Base-by-base conservation (phyloP, 2,113 vertebrate species). In the Budorcas taxicolor region DNA sequence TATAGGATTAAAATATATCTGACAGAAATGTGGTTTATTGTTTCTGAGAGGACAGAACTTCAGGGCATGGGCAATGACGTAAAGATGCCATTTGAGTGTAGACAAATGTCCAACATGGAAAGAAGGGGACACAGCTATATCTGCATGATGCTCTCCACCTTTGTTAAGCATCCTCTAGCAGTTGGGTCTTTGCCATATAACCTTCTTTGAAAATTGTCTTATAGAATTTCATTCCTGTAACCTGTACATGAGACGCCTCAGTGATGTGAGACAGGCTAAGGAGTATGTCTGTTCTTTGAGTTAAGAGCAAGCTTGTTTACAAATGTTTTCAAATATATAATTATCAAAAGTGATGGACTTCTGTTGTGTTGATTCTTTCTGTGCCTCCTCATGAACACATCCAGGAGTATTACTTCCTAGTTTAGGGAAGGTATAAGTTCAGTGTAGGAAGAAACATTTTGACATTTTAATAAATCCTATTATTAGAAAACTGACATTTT, bases 401-500 rank as follows among this genome's bases (percentile, higher is more conserved):
- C 45, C 13, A 8, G 16, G 47, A 86, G 29, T 36, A 25, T 52
- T 58, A 9, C 71, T 91, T 93, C 33, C 64, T 78, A 40, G 33
- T 36, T 67, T 88, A 60, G 58, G 36, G 15, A 84, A 62, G 40
- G 25, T 52, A 58, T 82, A 97, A 95, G 89, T 96, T n/a, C 87
- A 55, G 88, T 60, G 21, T 91, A 23, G 52, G 33, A 52, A 84
- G n/a, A 95, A 88, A 45, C 71, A 92, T 97, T 96, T 95, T 95
- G 71, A 97, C 27, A 88, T 94, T 96, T 93, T 94, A 90, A 36
- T 92, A 40, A 87, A 53, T 92, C 83, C 29, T n/a, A 45, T 90
- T 91, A 93, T 82, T 97, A 82, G 87, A 87, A 97, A 96, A 86
- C 7, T 97, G 87, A 86, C 91, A 96, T 86, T 97, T 97, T 91